Base-by-base conservation (phyloP, 2,113 vertebrate species). In the Sylvia atricapilla region DNA sequence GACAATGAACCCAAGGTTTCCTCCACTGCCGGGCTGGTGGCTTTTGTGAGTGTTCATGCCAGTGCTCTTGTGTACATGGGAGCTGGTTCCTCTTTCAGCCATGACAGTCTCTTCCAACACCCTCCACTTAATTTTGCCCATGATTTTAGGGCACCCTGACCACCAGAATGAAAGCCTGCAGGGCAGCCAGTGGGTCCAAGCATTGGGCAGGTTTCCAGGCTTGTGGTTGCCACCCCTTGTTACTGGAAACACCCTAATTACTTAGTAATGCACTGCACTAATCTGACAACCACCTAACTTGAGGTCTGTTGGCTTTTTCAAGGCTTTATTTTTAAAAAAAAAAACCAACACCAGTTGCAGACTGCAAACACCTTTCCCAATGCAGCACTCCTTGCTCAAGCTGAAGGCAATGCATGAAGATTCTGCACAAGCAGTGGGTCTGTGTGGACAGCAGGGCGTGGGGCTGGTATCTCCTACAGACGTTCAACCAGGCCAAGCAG, bases 201-300 rank as follows among this genome's bases (percentile, higher is more conserved):
- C 5, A 78, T 39, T 35, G 72, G 81, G 43, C 8, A 2, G 33
- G 11, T 82, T 87, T 87, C 81, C 87, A 87, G 74, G 31, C 66
- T 68, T 82, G 47, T 56, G 56, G 30, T 52, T 89, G 43, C 60
- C 39, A 52, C 89, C 37, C 90, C 89, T 68, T 64, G 35, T 82
- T 76, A 76, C 67, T 88, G 72, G 75, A 94, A 96, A 93, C 56
- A 90, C 59, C 50, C 75, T 58, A 70, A 88, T 76, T 69, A 62
- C 28, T 58, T 93, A 39, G 46, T 74, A 70, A 80, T 58, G n/a
- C 11, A 50, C 41, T 76, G 44, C 46, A 46, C 66, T 76, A 69
- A 72, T 63, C 75, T 86, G 67, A 47, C 41, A 93, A 31, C 18
- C 18, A 66, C 31, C 30, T 88, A 63, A 77, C 23, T 37, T 41